Percentiles rank a stretch among this genome's conserved stretches.
These are phyloP conservation scores for Microtus pennsylvanicus DNA, from an alignment of 2,113 vertebrate genomes.

Conservation along the genomic window DNA sequence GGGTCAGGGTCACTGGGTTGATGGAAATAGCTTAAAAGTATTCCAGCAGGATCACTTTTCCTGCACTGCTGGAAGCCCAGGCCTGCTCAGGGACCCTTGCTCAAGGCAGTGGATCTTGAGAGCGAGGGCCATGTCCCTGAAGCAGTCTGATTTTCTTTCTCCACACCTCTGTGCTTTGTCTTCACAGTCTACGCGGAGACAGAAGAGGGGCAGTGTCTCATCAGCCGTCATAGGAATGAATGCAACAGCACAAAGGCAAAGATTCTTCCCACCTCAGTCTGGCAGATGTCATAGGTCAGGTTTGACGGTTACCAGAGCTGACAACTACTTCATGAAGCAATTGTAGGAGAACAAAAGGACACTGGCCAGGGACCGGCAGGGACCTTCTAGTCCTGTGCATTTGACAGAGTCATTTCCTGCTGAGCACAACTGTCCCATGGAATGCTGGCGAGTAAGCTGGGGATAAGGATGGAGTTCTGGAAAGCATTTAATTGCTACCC, in stretches of 20 bases:
- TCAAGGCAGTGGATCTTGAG: background rate
- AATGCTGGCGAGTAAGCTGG: background rate
- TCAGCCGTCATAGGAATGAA: background rate
- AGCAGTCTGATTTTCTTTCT: background rate
- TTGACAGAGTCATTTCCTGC: conserved; percentile 34
- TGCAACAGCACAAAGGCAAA: background rate
- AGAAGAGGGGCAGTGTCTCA: background rate
- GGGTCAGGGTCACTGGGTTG: background rate
- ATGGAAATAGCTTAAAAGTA: background rate
- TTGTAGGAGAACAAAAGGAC: conserved; percentile 28
- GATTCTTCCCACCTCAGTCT: background rate
- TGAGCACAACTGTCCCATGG: background rate
- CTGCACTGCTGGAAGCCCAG: background rate
- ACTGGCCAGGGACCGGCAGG: background rate
- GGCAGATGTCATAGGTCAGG: conserved; percentile 59
- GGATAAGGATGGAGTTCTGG: conserved; percentile 58
- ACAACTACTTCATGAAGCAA: conserved; percentile 8
- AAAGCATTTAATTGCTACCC: conserved; percentile 61
- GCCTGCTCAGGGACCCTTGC: background rate
- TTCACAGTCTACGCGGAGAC: background rate
- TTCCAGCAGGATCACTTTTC: background rate
- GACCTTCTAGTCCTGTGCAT: background rate
- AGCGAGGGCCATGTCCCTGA: background rate
- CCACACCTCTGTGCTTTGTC: background rate
- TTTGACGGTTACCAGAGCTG: conserved; percentile 63